Evolutionary conservation across 2,888 invertebrate species (phyloP).

Genomic region (Netelia melanura): DNA sequence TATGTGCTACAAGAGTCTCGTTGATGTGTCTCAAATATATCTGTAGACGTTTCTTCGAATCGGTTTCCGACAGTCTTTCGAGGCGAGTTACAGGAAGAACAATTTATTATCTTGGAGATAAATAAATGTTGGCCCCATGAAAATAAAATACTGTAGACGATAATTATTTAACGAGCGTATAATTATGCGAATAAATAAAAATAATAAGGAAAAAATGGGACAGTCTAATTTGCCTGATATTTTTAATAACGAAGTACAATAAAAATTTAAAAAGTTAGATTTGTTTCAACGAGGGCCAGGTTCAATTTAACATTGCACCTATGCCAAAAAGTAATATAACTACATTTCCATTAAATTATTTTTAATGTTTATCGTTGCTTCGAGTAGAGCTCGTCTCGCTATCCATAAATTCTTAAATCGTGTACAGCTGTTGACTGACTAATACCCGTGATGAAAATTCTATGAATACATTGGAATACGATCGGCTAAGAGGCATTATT

Average conservation of each 20-base stretch:
- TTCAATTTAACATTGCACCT: no score
- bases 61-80: conserved; percentile 26
- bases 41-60: conserved; percentile 17
- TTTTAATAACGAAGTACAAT: no score
- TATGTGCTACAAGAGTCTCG: conserved; percentile 9
- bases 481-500: neutral
- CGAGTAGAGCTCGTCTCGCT: no score
- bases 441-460: neutral
- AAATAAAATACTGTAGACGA: neutral
- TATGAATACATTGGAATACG: conserved; percentile 9
- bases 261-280: no score
- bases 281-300: no score
- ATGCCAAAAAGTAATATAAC: no score
- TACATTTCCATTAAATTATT: no score
- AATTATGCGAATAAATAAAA: no score
- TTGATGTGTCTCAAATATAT: neutral
- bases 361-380: no score
- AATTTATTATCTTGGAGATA: conserved; percentile 25
- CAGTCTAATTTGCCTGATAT: no score
- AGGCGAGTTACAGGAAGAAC: conserved; percentile 14
- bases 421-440: neutral
- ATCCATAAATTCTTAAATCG: neutral
- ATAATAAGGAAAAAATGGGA: no score
- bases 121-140: neutral
- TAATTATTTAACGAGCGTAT: no score